A percentile compares a stretch with the other conserved stretches of the same genome.
These are phyloP conservation scores for Microctenopoma stevenorrisi DNA, from an alignment of 2,797 vertebrate species.

Conservation along the genomic window DNA sequence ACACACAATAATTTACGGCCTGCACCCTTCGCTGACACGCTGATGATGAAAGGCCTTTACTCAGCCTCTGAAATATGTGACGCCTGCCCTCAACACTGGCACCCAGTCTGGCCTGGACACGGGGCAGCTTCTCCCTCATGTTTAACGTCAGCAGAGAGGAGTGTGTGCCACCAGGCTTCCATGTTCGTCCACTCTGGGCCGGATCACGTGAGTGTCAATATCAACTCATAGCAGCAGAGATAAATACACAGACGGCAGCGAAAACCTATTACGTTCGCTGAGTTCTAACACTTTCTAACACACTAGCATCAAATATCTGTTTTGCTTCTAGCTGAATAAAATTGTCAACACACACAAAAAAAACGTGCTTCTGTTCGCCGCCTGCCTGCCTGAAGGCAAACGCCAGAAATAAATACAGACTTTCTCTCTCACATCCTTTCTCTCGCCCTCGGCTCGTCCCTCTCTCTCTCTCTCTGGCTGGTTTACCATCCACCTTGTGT, in stretches of 20 bases:
- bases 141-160: no score
- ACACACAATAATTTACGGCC: no score
- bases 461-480: not conserved
- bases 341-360: constrained; percentile 12
- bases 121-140: no score
- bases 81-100: not conserved
- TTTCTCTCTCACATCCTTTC: constrained; percentile 8
- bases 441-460: not conserved
- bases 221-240: not conserved
- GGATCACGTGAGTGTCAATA: not conserved
- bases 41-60: no score
- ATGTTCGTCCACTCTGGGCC: no score
- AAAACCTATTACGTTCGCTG: no score
- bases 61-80: no score
- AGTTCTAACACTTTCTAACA: not conserved
- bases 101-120: not conserved
- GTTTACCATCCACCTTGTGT: not conserved
- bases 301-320: not conserved
- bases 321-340: constrained; percentile 21
- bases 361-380: constrained; percentile 3
- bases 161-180: no score
- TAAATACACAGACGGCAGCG: not conserved
- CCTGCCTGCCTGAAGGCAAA: constrained; percentile 10
- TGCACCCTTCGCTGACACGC: not conserved
- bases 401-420: constrained; percentile 16